Conservation (phyloP, 2,113 vertebrate genomes). For the Uropsilus gracilis region DNA sequence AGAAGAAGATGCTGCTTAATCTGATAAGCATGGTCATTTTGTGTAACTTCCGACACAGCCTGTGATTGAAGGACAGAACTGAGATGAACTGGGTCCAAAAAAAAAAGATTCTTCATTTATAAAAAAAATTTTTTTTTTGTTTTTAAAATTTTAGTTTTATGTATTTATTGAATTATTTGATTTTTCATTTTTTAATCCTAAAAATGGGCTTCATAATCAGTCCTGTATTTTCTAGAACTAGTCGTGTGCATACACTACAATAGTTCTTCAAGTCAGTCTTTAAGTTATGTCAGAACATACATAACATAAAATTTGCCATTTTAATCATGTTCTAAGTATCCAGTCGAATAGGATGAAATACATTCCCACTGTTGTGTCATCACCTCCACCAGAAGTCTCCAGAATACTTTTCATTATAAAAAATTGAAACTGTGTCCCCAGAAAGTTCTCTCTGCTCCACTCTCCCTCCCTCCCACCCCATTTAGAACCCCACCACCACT, state of each 20-base stretch:
- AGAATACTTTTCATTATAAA: not conserved
- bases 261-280: not conserved
- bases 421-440: not conserved
- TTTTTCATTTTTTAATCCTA: not conserved
- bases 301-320: not conserved
- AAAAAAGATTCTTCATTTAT: no score
- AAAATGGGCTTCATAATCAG: not conserved
- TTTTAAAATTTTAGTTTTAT: not conserved
- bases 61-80: not conserved
- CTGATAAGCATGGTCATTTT: not conserved
- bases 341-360: not conserved
- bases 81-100: not conserved
- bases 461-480: no score
- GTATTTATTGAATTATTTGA: not conserved
- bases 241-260: rapidly evolving
- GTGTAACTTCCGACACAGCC: not conserved
- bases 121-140: not conserved
- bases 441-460: no score
- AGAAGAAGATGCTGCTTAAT: not conserved
- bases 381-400: no score
- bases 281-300: not conserved
- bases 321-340: not conserved
- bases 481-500: no score
- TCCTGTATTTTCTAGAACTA: not conserved
- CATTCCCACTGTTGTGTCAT: not conserved